Percentiles rank a stretch among this genome's conserved stretches.
These are phyloP conservation scores for Drosophila auraria DNA, from an alignment of 1,140 invertebrate genomes.

Conservation along the genomic window DNA sequence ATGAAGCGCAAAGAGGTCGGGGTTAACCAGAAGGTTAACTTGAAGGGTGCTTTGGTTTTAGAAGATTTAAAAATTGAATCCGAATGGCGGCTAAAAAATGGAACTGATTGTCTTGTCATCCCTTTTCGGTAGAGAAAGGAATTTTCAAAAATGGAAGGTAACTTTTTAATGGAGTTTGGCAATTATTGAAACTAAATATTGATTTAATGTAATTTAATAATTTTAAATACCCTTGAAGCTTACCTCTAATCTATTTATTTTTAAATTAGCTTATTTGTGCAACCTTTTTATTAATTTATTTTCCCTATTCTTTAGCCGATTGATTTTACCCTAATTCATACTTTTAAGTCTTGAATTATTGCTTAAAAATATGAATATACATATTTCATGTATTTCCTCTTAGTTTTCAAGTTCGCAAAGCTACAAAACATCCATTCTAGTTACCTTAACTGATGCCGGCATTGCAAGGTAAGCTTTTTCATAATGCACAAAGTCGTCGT, in stretches of 20 bases:
- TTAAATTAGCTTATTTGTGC: no score
- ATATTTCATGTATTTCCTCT: not conserved
- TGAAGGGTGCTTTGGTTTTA: slow-evolving; percentile 12
- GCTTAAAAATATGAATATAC: no score
- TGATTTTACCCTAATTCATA: no score
- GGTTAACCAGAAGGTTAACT: slow-evolving; percentile 8
- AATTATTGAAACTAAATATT: no score
- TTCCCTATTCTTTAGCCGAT: no score
- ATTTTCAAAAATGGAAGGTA: slow-evolving; percentile 23
- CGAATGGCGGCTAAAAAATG: slow-evolving; percentile 50
- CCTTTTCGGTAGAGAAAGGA: not conserved
- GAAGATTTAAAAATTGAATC: slow-evolving; percentile 1
- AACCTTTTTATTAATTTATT: no score
- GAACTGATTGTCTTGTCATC: not conserved
- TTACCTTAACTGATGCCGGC: not conserved
- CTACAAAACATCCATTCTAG: not conserved
- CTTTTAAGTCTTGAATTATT: no score
- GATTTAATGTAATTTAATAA: no score
- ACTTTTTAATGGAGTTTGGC: not conserved
- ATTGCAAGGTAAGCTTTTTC: slow-evolving; percentile 2
- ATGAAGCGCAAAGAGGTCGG: slow-evolving; percentile 25
- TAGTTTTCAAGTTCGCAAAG: not conserved
- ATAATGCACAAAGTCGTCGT: slow-evolving; percentile 25
- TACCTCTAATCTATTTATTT: no score
- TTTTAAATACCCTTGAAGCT: no score